Evolutionary conservation across 1,140 invertebrate species (phyloP).

Genomic region (Hetaerina americana): DNA sequence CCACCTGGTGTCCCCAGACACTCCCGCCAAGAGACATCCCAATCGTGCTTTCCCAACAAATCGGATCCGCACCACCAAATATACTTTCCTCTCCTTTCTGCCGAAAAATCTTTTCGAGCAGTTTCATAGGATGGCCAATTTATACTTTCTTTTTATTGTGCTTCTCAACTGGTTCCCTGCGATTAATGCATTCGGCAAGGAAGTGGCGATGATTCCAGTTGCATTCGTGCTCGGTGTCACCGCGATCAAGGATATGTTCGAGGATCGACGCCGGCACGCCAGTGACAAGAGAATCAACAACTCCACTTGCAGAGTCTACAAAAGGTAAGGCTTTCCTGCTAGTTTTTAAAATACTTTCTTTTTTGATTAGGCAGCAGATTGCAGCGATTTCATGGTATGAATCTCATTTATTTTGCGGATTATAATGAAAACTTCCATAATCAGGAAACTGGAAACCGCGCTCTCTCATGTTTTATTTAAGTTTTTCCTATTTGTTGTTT

Average conservation of each 20-base stretch:
- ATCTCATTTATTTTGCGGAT: conserved; percentile 9
- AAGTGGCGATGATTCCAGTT: conserved; percentile 89
- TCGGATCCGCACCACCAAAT: conserved; percentile 86
- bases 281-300: conserved; percentile 92
- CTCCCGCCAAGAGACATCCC: conserved; percentile 62
- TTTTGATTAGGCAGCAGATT: too few species aligned
- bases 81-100: conserved; percentile 84
- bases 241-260: conserved; percentile 91
- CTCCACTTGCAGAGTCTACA: conserved; percentile 78
- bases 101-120: conserved; percentile 96
- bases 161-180: conserved; percentile 88
- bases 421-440: too few species aligned
- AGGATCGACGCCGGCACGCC: conserved; percentile 76
- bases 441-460: too few species aligned
- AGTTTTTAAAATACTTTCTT: conserved; percentile 24
- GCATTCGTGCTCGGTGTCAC: conserved; percentile 93
- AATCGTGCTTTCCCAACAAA: conserved; percentile 70
- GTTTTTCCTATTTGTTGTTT: too few species aligned
- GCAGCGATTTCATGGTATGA: too few species aligned
- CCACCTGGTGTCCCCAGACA: conserved; percentile 64
- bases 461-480: too few species aligned
- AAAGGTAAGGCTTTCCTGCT: conserved; percentile 55
- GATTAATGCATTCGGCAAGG: conserved; percentile 91
- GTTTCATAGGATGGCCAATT: conserved; percentile 93
- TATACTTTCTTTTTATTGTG: conserved; percentile 96